A percentile compares a stretch with the other conserved stretches of the same genome.
These are phyloP conservation scores for Urophycis tenuis DNA, from an alignment of 2,797 vertebrate genomes.

Conservation along the genomic window DNA sequence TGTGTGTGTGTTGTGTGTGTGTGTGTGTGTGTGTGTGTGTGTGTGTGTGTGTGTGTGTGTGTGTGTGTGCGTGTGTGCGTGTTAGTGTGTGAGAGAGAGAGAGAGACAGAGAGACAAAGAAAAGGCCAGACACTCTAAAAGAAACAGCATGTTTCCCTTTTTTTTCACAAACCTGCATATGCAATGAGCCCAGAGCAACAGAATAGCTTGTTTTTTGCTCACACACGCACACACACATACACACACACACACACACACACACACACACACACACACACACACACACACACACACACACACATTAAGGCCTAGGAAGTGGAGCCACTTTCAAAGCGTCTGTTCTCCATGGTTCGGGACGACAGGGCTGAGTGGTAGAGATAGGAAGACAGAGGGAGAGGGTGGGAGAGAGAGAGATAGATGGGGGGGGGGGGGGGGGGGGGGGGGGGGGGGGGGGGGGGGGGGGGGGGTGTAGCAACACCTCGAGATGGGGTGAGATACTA, in stretches of 20 bases:
- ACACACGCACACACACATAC: not conserved
- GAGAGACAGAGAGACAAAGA: not conserved
- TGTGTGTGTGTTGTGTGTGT: not conserved
- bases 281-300: not conserved
- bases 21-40: not conserved
- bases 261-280: not conserved
- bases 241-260: not conserved
- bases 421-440: not conserved
- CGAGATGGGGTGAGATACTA: not conserved
- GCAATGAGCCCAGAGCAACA: not conserved
- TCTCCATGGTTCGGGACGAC: not conserved
- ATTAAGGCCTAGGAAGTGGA: conserved; percentile 1
- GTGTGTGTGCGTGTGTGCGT: not conserved
- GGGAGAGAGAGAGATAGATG: not conserved
- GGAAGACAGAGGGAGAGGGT: not conserved
- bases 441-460: not conserved
- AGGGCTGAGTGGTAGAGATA: not conserved
- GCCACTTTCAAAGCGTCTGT: conserved; percentile 8
- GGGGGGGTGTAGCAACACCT: not conserved
- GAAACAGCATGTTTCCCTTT: not conserved
- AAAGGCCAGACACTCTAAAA: not conserved
- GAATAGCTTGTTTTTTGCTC: not conserved
- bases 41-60: not conserved
- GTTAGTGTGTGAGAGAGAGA: not conserved
- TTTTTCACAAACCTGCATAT: not conserved